These are phyloP conservation scores for Tetramorium alpestre DNA, from an alignment of 1,140 invertebrate genomes.

Conservation along the genomic window DNA sequence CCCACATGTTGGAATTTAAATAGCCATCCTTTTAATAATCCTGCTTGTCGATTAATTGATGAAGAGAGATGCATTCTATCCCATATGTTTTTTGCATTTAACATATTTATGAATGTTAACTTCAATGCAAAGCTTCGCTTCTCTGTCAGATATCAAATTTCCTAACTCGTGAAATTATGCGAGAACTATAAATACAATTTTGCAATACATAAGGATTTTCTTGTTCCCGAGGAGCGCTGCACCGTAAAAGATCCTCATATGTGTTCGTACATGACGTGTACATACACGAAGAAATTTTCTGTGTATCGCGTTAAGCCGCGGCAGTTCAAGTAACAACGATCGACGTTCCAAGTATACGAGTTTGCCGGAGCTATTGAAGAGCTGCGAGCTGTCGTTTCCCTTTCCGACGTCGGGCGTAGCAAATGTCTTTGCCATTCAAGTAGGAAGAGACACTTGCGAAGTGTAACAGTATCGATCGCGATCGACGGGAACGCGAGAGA, in stretches of 20 bases:
- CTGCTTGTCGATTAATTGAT: slow-evolving; percentile 43
- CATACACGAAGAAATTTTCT: slow-evolving; percentile 10
- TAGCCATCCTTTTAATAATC: slow-evolving; percentile 56
- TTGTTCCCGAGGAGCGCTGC: neutral
- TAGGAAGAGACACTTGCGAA: slow-evolving; percentile 27
- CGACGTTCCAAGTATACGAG: slow-evolving; percentile 16
- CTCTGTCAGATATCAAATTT: neutral
- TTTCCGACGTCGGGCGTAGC: slow-evolving; percentile 24
- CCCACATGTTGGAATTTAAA: slow-evolving; percentile 57
- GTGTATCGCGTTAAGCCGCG: neutral
- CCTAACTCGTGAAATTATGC: neutral
- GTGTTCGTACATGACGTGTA: neutral
- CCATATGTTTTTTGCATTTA: neutral
- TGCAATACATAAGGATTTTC: neutral
- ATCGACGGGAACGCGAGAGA: slow-evolving; percentile 23
- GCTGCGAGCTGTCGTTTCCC: slow-evolving; percentile 26
- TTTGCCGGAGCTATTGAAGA: neutral
- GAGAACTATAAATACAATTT: neutral
- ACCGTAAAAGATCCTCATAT: neutral
- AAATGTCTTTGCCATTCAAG: slow-evolving; percentile 41
- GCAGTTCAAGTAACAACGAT: slow-evolving; percentile 26
- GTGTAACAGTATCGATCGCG: slow-evolving; percentile 35
- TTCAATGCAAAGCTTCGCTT: neutral
- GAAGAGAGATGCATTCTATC: slow-evolving; percentile 17
- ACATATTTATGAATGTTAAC: slow-evolving; percentile 5